Evolutionary conservation across 2,888 invertebrate genomes (phyloP).

Genomic region (Thalpophila matura): DNA sequence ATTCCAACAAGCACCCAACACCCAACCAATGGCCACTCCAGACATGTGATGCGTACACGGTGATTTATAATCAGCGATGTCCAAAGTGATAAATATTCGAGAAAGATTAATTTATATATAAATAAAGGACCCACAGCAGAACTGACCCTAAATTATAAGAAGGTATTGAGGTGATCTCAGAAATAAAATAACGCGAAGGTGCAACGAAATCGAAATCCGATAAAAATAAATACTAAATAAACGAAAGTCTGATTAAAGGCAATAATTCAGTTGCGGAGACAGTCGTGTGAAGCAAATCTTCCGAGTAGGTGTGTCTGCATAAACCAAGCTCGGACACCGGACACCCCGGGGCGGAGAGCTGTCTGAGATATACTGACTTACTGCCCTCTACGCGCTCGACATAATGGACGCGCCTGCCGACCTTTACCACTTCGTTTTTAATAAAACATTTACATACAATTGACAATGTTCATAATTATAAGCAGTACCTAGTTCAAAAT

Average conservation of each 20-base stretch:
- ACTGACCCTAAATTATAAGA: constrained; percentile 19
- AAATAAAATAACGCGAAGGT: constrained; percentile 57
- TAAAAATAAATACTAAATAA: constrained; percentile 70
- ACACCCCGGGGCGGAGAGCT: constrained; percentile 77
- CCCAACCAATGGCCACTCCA: constrained; percentile 24
- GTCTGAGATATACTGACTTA: constrained; percentile 73
- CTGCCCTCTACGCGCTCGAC: constrained; percentile 58
- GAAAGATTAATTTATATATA: constrained; percentile 18
- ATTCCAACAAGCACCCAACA: constrained; percentile 36
- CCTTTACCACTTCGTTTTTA: constrained; percentile 59
- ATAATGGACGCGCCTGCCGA: constrained; percentile 53
- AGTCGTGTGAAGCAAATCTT: constrained; percentile 76
- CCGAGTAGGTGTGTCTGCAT: constrained; percentile 75
- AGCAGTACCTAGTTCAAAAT: constrained; percentile 34
- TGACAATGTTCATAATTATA: constrained; percentile 52
- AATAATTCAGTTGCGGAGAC: constrained; percentile 77
- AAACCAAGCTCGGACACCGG: constrained; percentile 77
- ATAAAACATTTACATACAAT: constrained; percentile 59
- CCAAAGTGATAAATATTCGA: constrained; percentile 27
- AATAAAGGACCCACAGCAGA: constrained; percentile 15
- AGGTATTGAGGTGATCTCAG: constrained; percentile 28
- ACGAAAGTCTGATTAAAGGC: constrained; percentile 71
- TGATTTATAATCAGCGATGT: constrained; percentile 41
- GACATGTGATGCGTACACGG: constrained; percentile 26
- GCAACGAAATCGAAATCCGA: constrained; percentile 65